Base-by-base conservation (phyloP, 2,888 invertebrate genomes). In the Sinohyriopsis cumingii region DNA sequence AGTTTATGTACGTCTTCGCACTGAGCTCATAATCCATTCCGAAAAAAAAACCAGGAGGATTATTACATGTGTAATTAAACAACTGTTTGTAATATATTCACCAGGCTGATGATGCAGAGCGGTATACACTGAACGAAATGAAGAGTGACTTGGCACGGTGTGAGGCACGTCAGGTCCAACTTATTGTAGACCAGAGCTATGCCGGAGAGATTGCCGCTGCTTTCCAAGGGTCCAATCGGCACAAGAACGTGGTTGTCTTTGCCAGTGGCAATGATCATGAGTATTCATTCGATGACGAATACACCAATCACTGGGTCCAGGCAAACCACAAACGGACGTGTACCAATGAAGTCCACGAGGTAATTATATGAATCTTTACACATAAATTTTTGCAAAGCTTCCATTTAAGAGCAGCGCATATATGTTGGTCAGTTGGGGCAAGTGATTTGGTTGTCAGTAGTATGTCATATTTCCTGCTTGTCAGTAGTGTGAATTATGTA, bases 111-210 rank as follows among this genome's bases (percentile, higher is more conserved):
- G 88, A 88, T 15, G 86, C 85, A 6, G 92, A 92, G 80, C 78
- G 89, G 45, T 92, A 92, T 86, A 88, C 88, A 0, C 77, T 90
- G 0, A 86, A 88, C n/a, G 92, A 92, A 76, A 84, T 92, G 67
- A 82, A 91, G 64, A 82, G 87, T 0, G 92, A 92, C 78, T 83
- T 91, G 7, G 80, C 87, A 1, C 83, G 88, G 53, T 92, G 92
- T 78, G 78, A 85, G 55, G 91, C 92, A 0, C 86, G 89, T 4
- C 88, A 91, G 55, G 90, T 92, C 20, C 86, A 91, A 57, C 73
- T 92, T 19, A 82, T 92, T 6, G 90, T 89, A 4, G 92, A 92
- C 79, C 91, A 92, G 80, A 91, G 91, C 78, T 91, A 90, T 78
- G 87, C 91, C 2, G 91, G 90, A 3, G 86, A 89, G 72, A 74